phyloP scores from a whole-genome alignment of 2,113 vertebrate genomes.

The Rhinoderma darwinii region DNA sequence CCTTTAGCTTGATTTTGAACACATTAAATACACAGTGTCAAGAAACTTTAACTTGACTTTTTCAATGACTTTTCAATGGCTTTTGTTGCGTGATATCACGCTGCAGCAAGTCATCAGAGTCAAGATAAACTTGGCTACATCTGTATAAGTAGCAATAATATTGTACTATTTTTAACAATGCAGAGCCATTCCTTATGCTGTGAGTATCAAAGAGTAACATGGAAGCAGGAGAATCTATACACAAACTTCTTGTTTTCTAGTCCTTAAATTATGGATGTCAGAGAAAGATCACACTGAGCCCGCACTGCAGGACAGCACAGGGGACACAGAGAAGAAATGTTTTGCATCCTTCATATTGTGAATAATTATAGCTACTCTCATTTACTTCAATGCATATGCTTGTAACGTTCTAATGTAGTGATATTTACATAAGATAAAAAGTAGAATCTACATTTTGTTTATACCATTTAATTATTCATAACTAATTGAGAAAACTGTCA shows the following conservation, averaged over 20 bases:
- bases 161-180: not conserved
- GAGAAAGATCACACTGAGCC: constrained; percentile 5
- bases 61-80: too few species aligned
- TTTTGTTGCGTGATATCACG: too few species aligned
- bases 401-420: not conserved
- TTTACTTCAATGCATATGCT: not conserved
- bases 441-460: constrained; percentile 41
- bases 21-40: too few species aligned
- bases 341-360: constrained; percentile 7
- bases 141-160: not conserved
- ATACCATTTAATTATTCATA: constrained; percentile 54
- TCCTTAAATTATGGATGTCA: constrained; percentile 36
- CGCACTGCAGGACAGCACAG: constrained; percentile 12
- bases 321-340: constrained; percentile 20
- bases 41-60: too few species aligned
- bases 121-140: too few species aligned
- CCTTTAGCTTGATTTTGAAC: too few species aligned
- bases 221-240: not conserved
- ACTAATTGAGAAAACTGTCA: constrained; percentile 40
- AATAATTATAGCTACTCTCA: constrained; percentile 25
- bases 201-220: constrained; percentile 3
- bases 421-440: constrained; percentile 50
- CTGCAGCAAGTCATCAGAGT: too few species aligned
- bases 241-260: not conserved
- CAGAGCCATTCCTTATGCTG: not conserved